Evolutionary conservation across 2,888 invertebrate species (phyloP), one percentile per base, ranked within the genome.

Genomic region (Opisthograptis luteolata): DNA sequence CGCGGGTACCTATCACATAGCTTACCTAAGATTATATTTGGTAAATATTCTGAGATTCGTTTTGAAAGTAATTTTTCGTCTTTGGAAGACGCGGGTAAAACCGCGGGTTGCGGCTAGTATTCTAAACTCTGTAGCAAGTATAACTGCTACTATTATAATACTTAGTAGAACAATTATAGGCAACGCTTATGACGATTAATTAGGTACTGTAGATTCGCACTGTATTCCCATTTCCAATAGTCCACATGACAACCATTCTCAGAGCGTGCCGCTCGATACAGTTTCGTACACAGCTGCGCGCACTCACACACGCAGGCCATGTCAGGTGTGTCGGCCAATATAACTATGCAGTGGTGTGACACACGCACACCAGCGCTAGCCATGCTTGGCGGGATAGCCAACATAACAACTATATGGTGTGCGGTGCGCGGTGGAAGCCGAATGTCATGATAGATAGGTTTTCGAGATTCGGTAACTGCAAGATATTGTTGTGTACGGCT

Each of bases 331-430:
- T 34, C 13, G 13, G 9, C 31, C 15, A 17, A 9, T 32, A 6
- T n/a, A n/a, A 9, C n/a, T 5, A 15, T 9, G 13, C 10, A n/a
- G 12, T 13, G 22, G 22, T 22, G 25, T 4, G 25, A 2, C 36
- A 36, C 25, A 36, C n/a, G n/a, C 36, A 36, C 36, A 25, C 36
- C 6, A 9, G 2, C n/a, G n/a, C 7, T 9, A 22, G 36, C 36
- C 36, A 40, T 20, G 40, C 8, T 20, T 3, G 40, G 30, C 27
- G 39, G 17, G 39, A 19, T 19, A 19, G 39, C 39, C 35, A 35
- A 35, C 24, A 35, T 35, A 35, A 24, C 13, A 19, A 39, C 28
- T 27, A 27, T 28, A 28, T 27, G 10, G 19, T 28, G 39, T 19
- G 39, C 27, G 27, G 9, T 1, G 3, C 3, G n/a, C 22, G 13